Base-by-base conservation (phyloP, 1,140 invertebrate species). In the Cotesia glomerata region DNA sequence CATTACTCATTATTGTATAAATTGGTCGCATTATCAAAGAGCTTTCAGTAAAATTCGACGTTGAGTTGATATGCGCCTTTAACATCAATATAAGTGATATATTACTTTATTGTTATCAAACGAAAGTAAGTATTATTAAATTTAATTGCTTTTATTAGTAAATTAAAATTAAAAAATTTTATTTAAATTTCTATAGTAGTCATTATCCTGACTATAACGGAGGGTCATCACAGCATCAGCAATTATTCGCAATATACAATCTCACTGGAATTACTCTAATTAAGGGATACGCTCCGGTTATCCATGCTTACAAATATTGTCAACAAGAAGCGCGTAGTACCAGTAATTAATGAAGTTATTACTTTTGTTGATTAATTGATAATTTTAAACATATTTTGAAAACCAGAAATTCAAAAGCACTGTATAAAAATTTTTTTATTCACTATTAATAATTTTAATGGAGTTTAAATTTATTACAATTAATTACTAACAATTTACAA, bases 141-240 rank as follows among this genome's bases (percentile, higher is more conserved):
- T 14, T 13, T 14, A 56, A 56, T 9, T 49, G 8, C 0, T 49
- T 9, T 9, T 49, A n/a, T 49, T 9, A 9, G 1, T 9, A 54
- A 8, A 54, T 54, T 3, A 14, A 54, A 14, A 51, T 54, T 1
- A 14, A 14, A 8, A 54, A 14, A 8, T 11, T 32, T 26, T 35
- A 63, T 34, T 7, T 14, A 8, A 39, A 39, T 63, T 35, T 39
- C 16, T 35, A 63, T 45, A 34, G 61, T 1, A 34, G 39, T 35
- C 39, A 35, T n/a, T n/a, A 45, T 35, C 34, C 35, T 5, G 61
- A n/a, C n/a, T n/a, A n/a, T n/a, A n/a, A n/a, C n/a, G n/a, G n/a
- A n/a, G n/a, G n/a, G 61, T 63, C 61, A n/a, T 63, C 35, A 1
- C 61, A 63, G 5, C 61, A 63, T 39, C 61, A 63, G n/a, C 35